Evolutionary conservation across 2,888 invertebrate genomes (phyloP), one percentile per base, ranked within the genome.

Genomic region (Polydrusus cervinus): DNA sequence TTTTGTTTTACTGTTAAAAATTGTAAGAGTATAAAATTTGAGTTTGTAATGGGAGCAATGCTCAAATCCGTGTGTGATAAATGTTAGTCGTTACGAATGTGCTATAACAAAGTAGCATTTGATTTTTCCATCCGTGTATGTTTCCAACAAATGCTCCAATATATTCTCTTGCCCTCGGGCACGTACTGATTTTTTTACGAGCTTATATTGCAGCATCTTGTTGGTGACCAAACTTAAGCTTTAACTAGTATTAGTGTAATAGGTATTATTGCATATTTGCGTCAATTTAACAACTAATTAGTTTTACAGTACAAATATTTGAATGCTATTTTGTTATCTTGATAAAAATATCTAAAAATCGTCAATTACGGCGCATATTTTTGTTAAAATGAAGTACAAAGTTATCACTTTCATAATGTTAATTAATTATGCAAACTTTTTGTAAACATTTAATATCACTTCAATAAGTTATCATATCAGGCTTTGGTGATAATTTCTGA

Each of bases 361-460:
- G 84, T 84, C 83, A 81, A 84, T 82, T 82, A 81, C 68, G 85
- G 81, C 85, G 84, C 84, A 83, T 86, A 85, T 86, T 86, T 86
- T 86, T 86, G 84, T 86, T 86, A 86, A 66, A 86, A 84, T 81
- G 82, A 83, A 87, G 87, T 87, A 87, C 87, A 87, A 86, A 86
- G 83, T 79, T 82, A 82, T 76, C 76, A 73, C 67, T 49, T 67
- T 70, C 55, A 74, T 78, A 79, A 77, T 71, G 79, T 75, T 81
- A 40, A 53, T 67, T 67, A 57, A 53, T 67, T 67, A 57, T 68
- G 25, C 14, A 60, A 38, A 79, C 74, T 78, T 75, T 34, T 75
- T 71, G 69, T 51, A 65, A 74, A 78, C 74, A 77, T 77, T 77
- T 79, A 78, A 77, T 77, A 10, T 53, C 68, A 73, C 75, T 75